Conservation (phyloP, 2,797 vertebrate species). For the Knipowitschia caucasica region DNA sequence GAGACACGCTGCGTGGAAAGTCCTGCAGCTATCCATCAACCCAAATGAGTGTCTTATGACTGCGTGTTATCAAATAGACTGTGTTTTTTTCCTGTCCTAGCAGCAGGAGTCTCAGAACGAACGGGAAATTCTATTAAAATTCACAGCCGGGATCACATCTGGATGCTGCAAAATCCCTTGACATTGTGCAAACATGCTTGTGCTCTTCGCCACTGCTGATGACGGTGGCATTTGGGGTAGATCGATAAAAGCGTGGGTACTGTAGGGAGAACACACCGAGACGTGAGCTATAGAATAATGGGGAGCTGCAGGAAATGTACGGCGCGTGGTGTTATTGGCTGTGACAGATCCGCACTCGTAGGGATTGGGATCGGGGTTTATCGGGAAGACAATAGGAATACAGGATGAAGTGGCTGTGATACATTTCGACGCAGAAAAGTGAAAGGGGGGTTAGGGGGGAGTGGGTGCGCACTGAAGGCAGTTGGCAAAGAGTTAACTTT, state of each 20-base stretch:
- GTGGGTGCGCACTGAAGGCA: neutral
- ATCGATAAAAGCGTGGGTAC: constrained; percentile 11
- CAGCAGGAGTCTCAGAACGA: constrained; percentile 27
- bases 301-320: neutral
- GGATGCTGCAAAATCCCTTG: constrained; percentile 33
- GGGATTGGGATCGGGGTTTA: constrained; percentile 3
- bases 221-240: constrained; percentile 30
- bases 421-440: neutral
- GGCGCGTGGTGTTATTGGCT: constrained; percentile 3
- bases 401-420: neutral
- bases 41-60: constrained; percentile 52
- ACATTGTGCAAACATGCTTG: constrained; percentile 28
- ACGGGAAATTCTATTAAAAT: constrained; percentile 43
- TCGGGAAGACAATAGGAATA: constrained; percentile 5
- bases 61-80: constrained; percentile 32
- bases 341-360: neutral
- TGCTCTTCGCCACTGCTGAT: constrained; percentile 32
- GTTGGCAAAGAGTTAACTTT: neutral
- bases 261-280: neutral
- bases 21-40: constrained; percentile 58
- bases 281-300: neutral
- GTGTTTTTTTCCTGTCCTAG: constrained; percentile 16
- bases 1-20: constrained; percentile 49
- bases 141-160: constrained; percentile 44
- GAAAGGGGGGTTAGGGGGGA: neutral